Evolutionary conservation across 2,888 invertebrate species (phyloP), one percentile per base, ranked within the genome.

Genomic region (Cosmia trapezina): DNA sequence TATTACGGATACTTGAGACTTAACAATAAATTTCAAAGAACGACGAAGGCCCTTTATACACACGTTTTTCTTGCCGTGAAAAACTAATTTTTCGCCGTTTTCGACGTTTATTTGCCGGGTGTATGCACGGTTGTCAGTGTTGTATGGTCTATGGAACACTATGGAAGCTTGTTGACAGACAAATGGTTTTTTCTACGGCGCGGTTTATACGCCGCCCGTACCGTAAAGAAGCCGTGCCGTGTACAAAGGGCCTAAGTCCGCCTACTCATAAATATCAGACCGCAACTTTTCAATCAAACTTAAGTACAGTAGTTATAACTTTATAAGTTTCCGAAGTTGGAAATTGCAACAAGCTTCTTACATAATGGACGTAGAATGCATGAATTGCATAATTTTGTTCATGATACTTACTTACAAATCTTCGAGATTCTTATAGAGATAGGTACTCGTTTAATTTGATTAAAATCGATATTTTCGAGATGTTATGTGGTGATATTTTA

Each of bases 291-390:
- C 81, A 86, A 90, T 90, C 86, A 88, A 89, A 89, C 87, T 89
- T 83, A 87, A 85, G 84, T 86, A 80, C 74, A 84, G 85, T 88
- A 89, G 85, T 89, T 89, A 87, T 86, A 88, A 89, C 87, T 90
- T 89, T 89, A 87, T 86, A 88, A 89, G 87, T 90, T 89, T 78
- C 74, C 78, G 73, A 86, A 84, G 85, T 87, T 83, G 81, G 78
- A 83, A 87, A 88, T 87, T 87, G 89, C 88, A 89, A 86, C 85
- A 87, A 89, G 88, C 88, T 89, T 87, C 74, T 87, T 85, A 89
- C 87, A 86, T 85, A 87, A 88, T 85, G 83, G 80, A 88, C 81
- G 83, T 81, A 89, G 83, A 88, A 87, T 83, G 86, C 83, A 86
- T 78, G 65, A 79, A 84, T 87, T 86, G 85, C 83, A 87, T 89